Evolutionary conservation across 2,113 vertebrate genomes (phyloP).

Genomic region (Centropus unirufus): DNA sequence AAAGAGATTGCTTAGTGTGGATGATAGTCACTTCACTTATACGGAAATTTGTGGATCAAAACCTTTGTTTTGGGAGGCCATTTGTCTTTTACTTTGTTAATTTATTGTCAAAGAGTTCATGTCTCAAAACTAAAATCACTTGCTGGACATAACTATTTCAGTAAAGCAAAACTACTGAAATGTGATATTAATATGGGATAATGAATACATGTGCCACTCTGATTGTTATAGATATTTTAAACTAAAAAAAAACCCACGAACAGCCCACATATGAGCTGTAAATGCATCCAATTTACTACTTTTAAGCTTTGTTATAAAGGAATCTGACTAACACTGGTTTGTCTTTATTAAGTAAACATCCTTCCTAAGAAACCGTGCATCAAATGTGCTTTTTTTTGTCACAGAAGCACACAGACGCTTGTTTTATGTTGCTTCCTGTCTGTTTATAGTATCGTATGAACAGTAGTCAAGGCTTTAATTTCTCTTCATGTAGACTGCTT

Average conservation of each 20-base stretch:
- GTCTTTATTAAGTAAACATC: slow-evolving; percentile 24
- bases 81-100: not conserved
- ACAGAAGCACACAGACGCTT: not conserved
- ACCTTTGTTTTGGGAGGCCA: not conserved
- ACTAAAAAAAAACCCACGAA: not conserved
- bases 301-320: not conserved
- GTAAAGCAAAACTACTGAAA: not conserved
- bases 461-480: not conserved
- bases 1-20: not conserved
- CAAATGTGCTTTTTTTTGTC: not conserved
- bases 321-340: slow-evolving; percentile 15
- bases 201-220: not conserved
- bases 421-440: not conserved
- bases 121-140: not conserved
- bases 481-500: not conserved
- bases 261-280: not conserved
- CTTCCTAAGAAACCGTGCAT: not conserved
- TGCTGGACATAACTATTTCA: not conserved
- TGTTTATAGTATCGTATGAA: not conserved
- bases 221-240: not conserved
- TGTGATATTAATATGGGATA: not conserved
- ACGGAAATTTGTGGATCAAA: not conserved
- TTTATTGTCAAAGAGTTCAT: not conserved
- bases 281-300: not conserved
- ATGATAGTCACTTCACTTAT: not conserved